Base-by-base conservation (phyloP, 1,140 invertebrate species). In the Hycleus phaleratus region DNA sequence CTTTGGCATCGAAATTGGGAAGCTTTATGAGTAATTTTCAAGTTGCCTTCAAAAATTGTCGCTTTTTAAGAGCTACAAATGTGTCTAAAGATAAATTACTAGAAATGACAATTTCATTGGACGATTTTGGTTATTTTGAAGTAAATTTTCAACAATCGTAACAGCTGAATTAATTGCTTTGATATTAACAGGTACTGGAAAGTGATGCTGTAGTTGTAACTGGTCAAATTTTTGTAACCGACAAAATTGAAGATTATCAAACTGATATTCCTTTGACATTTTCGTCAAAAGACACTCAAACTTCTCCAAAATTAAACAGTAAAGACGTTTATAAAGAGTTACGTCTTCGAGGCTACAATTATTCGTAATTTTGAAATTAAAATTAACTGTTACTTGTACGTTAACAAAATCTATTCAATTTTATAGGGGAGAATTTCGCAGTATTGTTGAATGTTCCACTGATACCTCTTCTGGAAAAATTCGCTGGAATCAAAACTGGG, bases 131-230 rank as follows among this genome's bases (percentile, higher is more conserved):
- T 1, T 78, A 87, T 45, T 93, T 93, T 78, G 89, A 92, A 73
- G 84, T 78, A 43, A 25, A 25, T n/a, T 49, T 5, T 92, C 65
- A 94, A 94, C 1, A 97, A 97, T 69, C 85, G 96, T 97, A 97
- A 73, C 78, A 46, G 54, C 1, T 39, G 38, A 10, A 39, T 10
- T 6, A 2, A 10, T 39, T 39, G 6, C 6, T 39, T 80, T 79
- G 2, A 70, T 90, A 48, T 68, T 84, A 0, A 88, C 86, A 40
- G 59, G 82, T 48, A 68, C 84, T 3, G 45, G 79, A 44, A 75
- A 77, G 7, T 5, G 32, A 32, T 5, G 7, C 4, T 82, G 4
- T 32, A 5, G 4, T 32, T 32, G 90, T 67, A 73, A 74, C 32
- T 68, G 74, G 5, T 78, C 91, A 2, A 63, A 83, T 10, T 95